A percentile compares a stretch with the other conserved stretches of the same genome.
Evolutionary conservation across 2,888 invertebrate genomes (phyloP).

Genomic region (Scaptomyza reducta): DNA sequence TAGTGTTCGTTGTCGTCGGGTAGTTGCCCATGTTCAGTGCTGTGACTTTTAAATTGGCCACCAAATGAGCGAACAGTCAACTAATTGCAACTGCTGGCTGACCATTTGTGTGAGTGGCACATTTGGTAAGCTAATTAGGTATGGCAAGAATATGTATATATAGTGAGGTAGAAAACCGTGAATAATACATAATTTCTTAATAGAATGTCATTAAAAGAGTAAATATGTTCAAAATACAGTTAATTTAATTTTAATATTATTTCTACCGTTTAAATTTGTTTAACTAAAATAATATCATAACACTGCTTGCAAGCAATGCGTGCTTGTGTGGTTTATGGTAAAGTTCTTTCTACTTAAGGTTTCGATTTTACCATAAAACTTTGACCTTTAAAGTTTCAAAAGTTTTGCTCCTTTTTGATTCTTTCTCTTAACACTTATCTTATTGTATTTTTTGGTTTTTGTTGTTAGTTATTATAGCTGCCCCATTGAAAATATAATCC

Average conservation of each 20-base stretch:
- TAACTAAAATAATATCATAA: background rate
- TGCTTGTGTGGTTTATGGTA: background rate
- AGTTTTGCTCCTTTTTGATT: too few relatives aligned
- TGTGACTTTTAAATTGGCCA: slow-evolving; percentile 37
- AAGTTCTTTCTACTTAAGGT: background rate
- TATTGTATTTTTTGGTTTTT: background rate
- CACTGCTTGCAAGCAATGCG: background rate
- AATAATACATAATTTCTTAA: background rate
- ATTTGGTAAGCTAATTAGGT: slow-evolving; percentile 24
- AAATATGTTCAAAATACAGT: background rate
- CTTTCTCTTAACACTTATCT: background rate
- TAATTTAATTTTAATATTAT: background rate
- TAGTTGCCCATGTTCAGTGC: slow-evolving; percentile 21
- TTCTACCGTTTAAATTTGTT: background rate
- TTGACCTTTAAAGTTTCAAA: too few relatives aligned
- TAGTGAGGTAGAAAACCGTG: background rate
- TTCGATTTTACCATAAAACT: background rate
- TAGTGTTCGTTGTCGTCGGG: background rate
- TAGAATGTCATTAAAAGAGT: background rate
- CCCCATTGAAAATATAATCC: slow-evolving; percentile 6
- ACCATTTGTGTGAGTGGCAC: slow-evolving; percentile 12
- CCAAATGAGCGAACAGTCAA: slow-evolving; percentile 20
- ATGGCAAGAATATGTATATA: background rate
- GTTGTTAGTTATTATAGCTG: background rate
- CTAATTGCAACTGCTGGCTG: slow-evolving; percentile 40